phyloP scores from a whole-genome alignment of 2,888 invertebrate species.

The Galerucella pusilla region DNA sequence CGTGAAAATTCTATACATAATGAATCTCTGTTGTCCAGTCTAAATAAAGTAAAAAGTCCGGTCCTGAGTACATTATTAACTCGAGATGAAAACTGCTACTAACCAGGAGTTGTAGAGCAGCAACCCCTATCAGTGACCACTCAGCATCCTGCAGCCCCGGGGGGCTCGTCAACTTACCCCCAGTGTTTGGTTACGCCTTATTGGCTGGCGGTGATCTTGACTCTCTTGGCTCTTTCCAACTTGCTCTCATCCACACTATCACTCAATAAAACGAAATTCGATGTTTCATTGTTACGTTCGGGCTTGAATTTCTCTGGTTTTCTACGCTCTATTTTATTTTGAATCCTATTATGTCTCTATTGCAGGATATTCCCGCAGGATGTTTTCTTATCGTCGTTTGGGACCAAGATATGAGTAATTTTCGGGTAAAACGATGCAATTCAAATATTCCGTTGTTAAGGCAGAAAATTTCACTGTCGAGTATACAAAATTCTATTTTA shows the following conservation, averaged over 20 bases:
- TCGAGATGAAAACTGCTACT: constrained; percentile 29
- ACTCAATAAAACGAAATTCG: constrained; percentile 44
- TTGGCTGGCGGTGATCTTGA: constrained; percentile 58
- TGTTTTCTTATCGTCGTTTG: background rate
- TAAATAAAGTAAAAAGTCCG: constrained; percentile 9
- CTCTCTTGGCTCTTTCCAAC: constrained; percentile 28
- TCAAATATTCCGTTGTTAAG: background rate
- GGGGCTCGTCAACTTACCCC: constrained; percentile 61
- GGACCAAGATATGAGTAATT: background rate
- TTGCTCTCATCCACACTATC: constrained; percentile 43
- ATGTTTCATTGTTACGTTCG: constrained; percentile 25
- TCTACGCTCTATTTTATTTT: constrained; percentile 15
- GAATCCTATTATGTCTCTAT: constrained; percentile 7
- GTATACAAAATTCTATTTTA: too few relatives aligned
- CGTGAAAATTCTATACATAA: too few relatives aligned
- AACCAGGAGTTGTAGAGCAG: constrained; percentile 48
- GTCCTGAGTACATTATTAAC: constrained; percentile 28
- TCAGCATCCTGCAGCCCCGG: constrained; percentile 60
- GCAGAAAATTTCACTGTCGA: background rate
- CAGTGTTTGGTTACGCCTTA: constrained; percentile 65
- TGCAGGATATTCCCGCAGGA: constrained; percentile 4
- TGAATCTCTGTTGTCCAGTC: background rate
- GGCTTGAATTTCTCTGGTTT: constrained; percentile 17
- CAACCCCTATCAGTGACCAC: constrained; percentile 60
- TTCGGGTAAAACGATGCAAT: background rate